Evolutionary conservation across 2,113 vertebrate species (phyloP).

Genomic region (Heteronetta atricapilla): DNA sequence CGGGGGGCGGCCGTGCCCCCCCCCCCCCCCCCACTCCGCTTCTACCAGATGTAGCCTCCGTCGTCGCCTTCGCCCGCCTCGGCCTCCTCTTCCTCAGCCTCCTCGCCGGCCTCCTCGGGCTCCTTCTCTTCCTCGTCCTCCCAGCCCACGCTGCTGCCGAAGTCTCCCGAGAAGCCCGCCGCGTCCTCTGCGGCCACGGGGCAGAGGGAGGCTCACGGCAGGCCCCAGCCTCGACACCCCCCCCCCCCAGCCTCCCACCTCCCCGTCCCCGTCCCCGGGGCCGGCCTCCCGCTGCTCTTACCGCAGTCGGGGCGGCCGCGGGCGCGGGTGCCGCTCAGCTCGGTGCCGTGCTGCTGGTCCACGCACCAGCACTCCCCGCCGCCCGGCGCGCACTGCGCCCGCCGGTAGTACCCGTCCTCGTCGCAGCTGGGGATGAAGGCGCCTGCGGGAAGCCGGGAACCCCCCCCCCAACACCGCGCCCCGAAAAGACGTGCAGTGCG

Average conservation of each 20-base stretch:
- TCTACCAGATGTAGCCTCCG: conserved; percentile 97
- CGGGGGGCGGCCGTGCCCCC: no score
- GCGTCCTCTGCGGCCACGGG: conserved; percentile 80
- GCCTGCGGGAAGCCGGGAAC: conserved; percentile 64
- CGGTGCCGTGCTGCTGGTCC: conserved; percentile 88
- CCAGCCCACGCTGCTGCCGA: conserved; percentile 95
- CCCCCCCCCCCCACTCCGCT: neutral
- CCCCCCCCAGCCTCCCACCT: no score
- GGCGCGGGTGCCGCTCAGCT: conserved; percentile 86
- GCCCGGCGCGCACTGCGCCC: conserved; percentile 88
- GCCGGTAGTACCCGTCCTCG: conserved; percentile 91
- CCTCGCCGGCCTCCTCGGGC: conserved; percentile 84
- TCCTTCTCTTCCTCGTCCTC: conserved; percentile 96
- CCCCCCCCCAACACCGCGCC: no score
- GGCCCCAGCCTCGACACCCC: no score
- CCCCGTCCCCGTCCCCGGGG: no score
- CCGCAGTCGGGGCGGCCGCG: conserved; percentile 90
- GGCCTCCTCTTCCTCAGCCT: conserved; percentile 90
- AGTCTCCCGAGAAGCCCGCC: conserved; percentile 90
- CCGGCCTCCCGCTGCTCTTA: conserved; percentile 13
- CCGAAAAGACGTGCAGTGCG: no score
- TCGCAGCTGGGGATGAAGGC: conserved; percentile 92
- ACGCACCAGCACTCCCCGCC: conserved; percentile 91
- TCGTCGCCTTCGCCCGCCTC: conserved; percentile 90
- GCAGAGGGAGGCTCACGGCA: no score